Base-by-base conservation (phyloP, 2,113 vertebrate species). In the Myiozetetes cayanensis region DNA sequence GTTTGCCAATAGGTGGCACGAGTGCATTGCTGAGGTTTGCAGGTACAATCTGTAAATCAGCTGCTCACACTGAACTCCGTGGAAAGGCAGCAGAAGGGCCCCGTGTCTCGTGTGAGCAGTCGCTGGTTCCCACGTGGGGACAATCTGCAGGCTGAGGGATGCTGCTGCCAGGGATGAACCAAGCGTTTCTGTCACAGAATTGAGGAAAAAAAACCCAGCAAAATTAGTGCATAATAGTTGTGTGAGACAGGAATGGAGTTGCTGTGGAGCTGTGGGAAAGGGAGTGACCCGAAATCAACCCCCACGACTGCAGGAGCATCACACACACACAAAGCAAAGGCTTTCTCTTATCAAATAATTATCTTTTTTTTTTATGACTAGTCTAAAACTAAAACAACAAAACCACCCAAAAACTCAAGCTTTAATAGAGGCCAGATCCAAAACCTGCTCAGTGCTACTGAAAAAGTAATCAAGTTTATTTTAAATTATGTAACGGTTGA, bases 1-100 rank as follows among this genome's bases (percentile, higher is more conserved):
- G 4, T 65, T 86, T 96, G 86, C 94, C 97, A 90, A 92, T 96
- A 97, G 96, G 93, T 97, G 97, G 96, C 97, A 95, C 74, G 74
- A 97, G 95, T 72, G 95, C 73, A 90, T 96, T 97, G n/a, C 84
- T 25, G 50, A 96, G 95, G 25, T 46, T 22, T 62, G 9, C 85
- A 91, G 85, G 76, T 76, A 22, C 44, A 22, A 50, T 13, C 27
- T 70, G 71, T 43, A 5, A 70, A 70, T 10, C 52, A 39, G 12
- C 56, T 0, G 1, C 41, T 78, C 2, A 15, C 1, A 25, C 52
- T 63, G 14, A 3, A 5, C 35, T 70, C 44, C 8, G 58, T 39
- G n/a, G 88, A 68, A 68, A 52, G 41, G 73, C 87, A 43, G 70
- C 85, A 93, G 89, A 55, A 94, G 62, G 62, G 74, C 70, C 11